Evolutionary conservation across 2,797 vertebrate species (phyloP), one percentile per base, ranked within the genome.

Genomic region (Chrosomus eos): DNA sequence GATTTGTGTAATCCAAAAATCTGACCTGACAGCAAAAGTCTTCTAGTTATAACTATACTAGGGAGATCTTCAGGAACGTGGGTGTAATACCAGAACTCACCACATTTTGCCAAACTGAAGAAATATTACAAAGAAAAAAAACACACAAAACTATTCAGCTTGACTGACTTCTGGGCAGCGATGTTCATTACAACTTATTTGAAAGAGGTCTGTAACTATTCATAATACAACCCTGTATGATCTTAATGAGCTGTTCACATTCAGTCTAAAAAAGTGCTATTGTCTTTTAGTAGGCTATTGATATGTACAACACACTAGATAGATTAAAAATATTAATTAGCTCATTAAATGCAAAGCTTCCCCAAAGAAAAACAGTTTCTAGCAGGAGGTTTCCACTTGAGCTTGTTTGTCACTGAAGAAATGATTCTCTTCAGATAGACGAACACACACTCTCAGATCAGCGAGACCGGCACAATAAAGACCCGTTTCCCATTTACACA

Each of bases 381-480:
- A 26, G 8, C 45, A 80, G 36, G 45, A 48, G 45, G 48, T 51
- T 51, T 51, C 18, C 16, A 48, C 5, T 48, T 48, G 48, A 48
- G 16, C 48, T 51, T 51, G 48, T 51, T 51, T 51, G 48, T 19
- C 5, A 51, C 48, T 51, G 5, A 16, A 51, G 6, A 51, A 51
- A 51, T 19, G 5, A 19, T 51, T 19, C 18, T 53, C 51, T 55
- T 55, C 21, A 55, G 53, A 23, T 55, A 3, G 53, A 55, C 1
- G 8, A 45, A 45, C 43, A 45, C 43, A 45, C 43, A 45, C 43
- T 45, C 13, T 14, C 43, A 14, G 13, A 45, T 14, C 43, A 45
- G 3, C 0, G 43, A 0, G 0, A 5, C 4, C 43, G 5, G 1
- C 0, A 45, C 0, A 45, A 1, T 4, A 45, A 45, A 45, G 43